Conservation (phyloP, 2,888 invertebrate genomes). For the Eupithecia abbreviata region DNA sequence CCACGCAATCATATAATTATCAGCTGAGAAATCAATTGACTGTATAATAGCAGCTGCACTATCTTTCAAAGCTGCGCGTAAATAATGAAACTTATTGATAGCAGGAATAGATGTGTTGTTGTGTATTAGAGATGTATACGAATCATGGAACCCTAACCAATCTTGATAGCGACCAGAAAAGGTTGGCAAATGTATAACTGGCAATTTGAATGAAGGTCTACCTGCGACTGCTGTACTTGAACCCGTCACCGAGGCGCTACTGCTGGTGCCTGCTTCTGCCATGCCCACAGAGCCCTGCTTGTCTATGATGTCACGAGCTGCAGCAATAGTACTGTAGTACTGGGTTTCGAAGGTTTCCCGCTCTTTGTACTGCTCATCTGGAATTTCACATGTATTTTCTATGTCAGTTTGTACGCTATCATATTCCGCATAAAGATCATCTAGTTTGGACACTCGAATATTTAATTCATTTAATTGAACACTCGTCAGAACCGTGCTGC, state of each 20-base stretch:
- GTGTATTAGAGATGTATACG: slow-evolving; percentile 25
- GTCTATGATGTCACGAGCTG: not conserved
- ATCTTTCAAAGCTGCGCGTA: slow-evolving; percentile 20
- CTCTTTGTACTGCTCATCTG: not conserved
- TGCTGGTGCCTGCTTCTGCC: not conserved
- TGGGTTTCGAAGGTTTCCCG: not conserved
- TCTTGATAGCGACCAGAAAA: not conserved
- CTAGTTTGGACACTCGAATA: too few species aligned
- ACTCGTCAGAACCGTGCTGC: too few species aligned
- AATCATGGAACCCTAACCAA: not conserved
- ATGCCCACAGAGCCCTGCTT: not conserved
- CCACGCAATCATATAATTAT: too few species aligned
- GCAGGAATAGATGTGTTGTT: slow-evolving; percentile 35
- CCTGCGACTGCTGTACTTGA: not conserved
- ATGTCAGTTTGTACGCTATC: not conserved
- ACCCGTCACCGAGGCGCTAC: not conserved
- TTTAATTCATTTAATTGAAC: too few species aligned
- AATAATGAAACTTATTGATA: slow-evolving; percentile 46
- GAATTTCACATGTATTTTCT: not conserved
- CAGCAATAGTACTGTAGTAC: not conserved
- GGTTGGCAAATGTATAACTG: not conserved
- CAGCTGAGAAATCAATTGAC: slow-evolving; percentile 35
- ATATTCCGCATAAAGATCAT: not conserved
- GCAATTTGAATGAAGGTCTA: not conserved
- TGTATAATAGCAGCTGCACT: too few species aligned